Base-by-base conservation (phyloP, 1,140 invertebrate species). In the Atta cephalotes region DNA sequence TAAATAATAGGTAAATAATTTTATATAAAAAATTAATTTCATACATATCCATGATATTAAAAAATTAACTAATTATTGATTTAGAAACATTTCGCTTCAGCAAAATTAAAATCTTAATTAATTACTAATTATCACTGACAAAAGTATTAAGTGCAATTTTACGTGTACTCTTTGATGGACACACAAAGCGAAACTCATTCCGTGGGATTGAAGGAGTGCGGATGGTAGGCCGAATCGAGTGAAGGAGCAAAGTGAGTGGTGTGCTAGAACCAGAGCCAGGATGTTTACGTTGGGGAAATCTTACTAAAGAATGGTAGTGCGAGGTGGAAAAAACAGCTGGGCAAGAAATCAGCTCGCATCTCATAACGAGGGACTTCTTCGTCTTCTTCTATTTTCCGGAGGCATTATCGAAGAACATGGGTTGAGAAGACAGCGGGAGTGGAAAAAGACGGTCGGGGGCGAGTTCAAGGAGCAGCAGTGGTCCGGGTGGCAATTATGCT, bases 221-320 rank as follows among this genome's bases (percentile, higher is more conserved):
- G 70, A 76, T 74, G 58, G 80, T 76, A 74, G 80, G 39, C 68
- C 63, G 80, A 84, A 84, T 76, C 70, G 70, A 76, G 70, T 76
- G 80, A 70, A 84, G 88, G 85, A 79, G 81, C 85, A 79, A 87
- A 79, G 86, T 92, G 68, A 86, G 79, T 88, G 72, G 79, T 80
- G 76, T 88, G 76, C 66, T 80, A 85, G 89, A 90, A 86, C 71
- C 82, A 86, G 87, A 85, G 82, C 71, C 71, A 60, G 65, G 71
- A 90, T 92, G 91, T 92, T 92, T 92, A 92, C 91, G 86, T 92
- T 92, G 91, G 91, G 91, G 91, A 92, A 92, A 92, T 92, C 91
- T 92, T 89, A 91, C 90, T 89, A 87, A 91, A 89, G 90, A 91
- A 91, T 74, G 85, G 86, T 70, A 65, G 84, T 49, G 80, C 70